These are phyloP conservation scores for Thinocorus orbignyianus DNA, from an alignment of 2,113 vertebrate genomes.

Conservation along the genomic window DNA sequence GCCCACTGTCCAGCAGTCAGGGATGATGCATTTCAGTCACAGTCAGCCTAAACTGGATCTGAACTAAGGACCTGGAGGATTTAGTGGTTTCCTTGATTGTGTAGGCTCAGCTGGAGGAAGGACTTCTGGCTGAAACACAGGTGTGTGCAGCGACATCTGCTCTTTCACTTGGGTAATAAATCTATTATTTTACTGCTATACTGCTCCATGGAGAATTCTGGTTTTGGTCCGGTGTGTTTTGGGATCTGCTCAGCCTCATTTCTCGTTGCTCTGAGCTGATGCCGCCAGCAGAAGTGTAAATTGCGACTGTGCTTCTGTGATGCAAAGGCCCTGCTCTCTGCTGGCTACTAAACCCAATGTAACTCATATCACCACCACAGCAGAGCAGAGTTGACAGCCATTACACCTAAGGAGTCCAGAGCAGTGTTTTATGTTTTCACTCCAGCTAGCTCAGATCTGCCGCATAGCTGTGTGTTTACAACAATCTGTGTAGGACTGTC, in stretches of 20 bases:
- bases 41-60: not conserved
- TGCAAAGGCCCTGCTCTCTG: not conserved
- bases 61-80: constrained; percentile 22
- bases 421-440: not conserved
- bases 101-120: constrained; percentile 19
- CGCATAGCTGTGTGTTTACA: not conserved
- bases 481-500: not conserved
- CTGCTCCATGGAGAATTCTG: constrained; percentile 19
- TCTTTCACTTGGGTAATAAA: constrained; percentile 50
- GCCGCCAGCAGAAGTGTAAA: constrained; percentile 36
- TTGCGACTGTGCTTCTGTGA: not conserved
- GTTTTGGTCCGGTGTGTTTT: constrained; percentile 28
- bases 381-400: not conserved
- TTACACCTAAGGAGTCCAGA: not conserved
- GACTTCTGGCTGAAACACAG: constrained; percentile 32
- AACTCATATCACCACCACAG: not conserved
- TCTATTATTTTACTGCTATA: constrained; percentile 37
- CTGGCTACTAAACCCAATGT: not conserved
- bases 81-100: constrained; percentile 41
- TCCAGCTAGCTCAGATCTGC: not conserved
- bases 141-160: constrained; percentile 29
- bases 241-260: constrained; percentile 28
- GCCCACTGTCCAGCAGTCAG: not conserved
- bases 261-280: not conserved
- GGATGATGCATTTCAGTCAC: not conserved